Percentiles rank a stretch among this genome's conserved stretches.
phyloP scores from a whole-genome alignment of 37 sponge, comb jelly and placozoan genomes.

The Beroe forskalii region DNA sequence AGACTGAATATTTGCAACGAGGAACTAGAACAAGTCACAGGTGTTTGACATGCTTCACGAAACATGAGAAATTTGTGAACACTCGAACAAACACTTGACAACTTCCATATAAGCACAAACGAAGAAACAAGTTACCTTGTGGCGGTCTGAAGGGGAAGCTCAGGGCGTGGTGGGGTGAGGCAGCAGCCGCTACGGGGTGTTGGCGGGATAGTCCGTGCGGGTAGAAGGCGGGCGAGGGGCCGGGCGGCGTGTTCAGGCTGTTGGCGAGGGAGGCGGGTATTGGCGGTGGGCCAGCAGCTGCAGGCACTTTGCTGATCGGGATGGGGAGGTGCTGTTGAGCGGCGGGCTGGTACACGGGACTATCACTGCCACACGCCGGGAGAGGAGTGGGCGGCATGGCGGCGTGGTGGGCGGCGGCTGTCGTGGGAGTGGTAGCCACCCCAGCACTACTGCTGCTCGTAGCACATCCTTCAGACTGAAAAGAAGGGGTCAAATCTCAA shows the following conservation, averaged over 20 bases:
- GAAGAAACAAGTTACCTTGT: not conserved
- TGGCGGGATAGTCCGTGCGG: not conserved
- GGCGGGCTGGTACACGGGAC: not conserved
- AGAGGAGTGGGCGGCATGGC: not conserved
- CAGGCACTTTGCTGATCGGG: not conserved
- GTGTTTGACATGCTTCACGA: no score
- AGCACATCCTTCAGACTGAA: not conserved
- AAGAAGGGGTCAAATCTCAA: no score
- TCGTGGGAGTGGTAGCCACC: not conserved
- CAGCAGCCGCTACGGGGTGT: not conserved
- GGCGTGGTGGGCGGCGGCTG: not conserved
- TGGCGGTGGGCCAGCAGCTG: no score
- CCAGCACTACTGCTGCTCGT: not conserved
- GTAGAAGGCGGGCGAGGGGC: not conserved
- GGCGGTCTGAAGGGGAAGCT: not conserved
- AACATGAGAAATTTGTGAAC: no score
- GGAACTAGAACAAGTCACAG: no score
- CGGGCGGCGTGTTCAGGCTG: not conserved
- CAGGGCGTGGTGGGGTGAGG: not conserved
- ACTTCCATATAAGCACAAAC: no score
- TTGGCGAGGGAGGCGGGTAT: not conserved
- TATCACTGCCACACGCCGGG: not conserved
- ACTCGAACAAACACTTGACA: no score
- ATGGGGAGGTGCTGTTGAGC: not conserved
- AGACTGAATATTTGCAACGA: no score